A percentile compares a stretch with the other conserved stretches of the same genome.
Evolutionary conservation across 2,113 vertebrate species (phyloP).

Genomic region (Pseudorhombus dupliciocellatus): DNA sequence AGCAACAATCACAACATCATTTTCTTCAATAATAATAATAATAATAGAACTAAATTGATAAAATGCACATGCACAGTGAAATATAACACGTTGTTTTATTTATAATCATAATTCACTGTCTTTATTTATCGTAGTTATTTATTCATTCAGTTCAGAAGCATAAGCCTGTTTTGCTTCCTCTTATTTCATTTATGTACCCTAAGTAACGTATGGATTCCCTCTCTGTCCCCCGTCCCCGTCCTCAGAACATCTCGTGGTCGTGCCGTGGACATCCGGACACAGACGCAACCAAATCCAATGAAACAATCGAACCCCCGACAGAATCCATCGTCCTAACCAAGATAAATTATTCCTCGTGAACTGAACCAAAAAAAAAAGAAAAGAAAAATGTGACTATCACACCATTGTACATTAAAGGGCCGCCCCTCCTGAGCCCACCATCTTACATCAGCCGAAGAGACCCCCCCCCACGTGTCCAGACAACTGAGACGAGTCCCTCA

Average conservation of each 20-base stretch:
- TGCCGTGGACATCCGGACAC: conserved; percentile 72
- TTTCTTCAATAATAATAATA: too few species aligned
- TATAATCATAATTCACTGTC: too few species aligned
- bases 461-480: conserved; percentile 25
- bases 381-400: conserved; percentile 36
- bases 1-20: too few species aligned
- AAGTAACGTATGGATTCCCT: conserved; percentile 1
- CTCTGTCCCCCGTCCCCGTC: conserved; percentile 15
- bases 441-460: conserved; percentile 49
- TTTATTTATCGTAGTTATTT: too few species aligned
- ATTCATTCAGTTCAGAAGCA: too few species aligned
- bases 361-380: conserved; percentile 68
- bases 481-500: conserved; percentile 21
- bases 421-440: conserved; percentile 22
- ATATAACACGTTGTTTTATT: too few species aligned
- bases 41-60: too few species aligned
- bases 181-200: background rate
- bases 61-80: too few species aligned
- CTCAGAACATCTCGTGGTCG: conserved; percentile 72
- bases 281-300: conserved; percentile 65
- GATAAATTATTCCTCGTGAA: conserved; percentile 60
- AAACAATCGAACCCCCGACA: conserved; percentile 68
- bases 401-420: conserved; percentile 52
- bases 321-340: conserved; percentile 63
- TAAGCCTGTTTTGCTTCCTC: too few species aligned